Conservation (phyloP, 2,797 vertebrate species). For the Vipera ursinii region DNA sequence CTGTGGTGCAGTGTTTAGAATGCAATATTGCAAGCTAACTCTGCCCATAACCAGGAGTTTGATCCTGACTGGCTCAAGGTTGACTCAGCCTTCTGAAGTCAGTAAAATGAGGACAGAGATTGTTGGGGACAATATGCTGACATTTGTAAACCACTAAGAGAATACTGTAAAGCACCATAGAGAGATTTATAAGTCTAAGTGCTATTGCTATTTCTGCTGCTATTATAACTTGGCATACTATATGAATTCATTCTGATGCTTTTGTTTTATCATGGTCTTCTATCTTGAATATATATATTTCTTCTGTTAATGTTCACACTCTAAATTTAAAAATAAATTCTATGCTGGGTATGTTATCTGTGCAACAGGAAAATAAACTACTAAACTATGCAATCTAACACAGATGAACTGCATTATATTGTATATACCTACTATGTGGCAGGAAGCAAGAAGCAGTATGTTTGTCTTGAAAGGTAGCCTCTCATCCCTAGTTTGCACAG, state of each 20-base stretch:
- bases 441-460: not conserved
- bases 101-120: not conserved
- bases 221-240: not conserved
- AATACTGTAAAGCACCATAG: not conserved
- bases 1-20: not conserved
- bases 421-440: not conserved
- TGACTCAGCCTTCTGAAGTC: not conserved
- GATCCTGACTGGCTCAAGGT: not conserved
- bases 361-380: not conserved
- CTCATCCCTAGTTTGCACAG: not conserved
- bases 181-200: not conserved
- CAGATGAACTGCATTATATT: not conserved
- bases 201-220: not conserved
- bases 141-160: not conserved
- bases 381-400: not conserved
- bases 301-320: not conserved
- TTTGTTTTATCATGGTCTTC: not conserved
- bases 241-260: not conserved
- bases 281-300: not conserved
- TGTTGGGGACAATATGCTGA: not conserved
- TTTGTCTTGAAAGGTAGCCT: not conserved
- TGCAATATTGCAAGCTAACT: not conserved
- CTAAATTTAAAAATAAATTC: not conserved
- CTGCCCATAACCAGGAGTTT: not conserved
- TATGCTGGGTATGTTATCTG: not conserved